phyloP scores from a whole-genome alignment of 2,113 vertebrate genomes.

The Neolamprologus sp. region DNA sequence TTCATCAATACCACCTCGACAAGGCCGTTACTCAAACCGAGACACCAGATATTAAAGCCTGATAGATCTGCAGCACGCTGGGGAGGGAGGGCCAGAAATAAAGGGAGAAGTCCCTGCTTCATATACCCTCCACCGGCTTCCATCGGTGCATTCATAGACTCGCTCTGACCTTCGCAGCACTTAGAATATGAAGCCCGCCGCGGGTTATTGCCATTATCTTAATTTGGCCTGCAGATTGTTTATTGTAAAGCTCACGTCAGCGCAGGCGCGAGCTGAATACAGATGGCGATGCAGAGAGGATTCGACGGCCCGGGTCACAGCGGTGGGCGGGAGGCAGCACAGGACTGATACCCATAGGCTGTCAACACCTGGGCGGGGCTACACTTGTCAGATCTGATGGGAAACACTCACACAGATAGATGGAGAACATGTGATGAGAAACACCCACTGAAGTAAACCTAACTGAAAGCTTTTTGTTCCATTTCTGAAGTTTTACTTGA shows the following conservation, averaged over 20 bases:
- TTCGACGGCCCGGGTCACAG: background rate
- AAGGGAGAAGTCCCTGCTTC: constrained; percentile 9
- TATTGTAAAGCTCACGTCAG: constrained; percentile 59
- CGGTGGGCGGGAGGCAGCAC: background rate
- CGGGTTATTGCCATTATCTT: constrained; percentile 71
- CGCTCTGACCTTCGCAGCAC: constrained; percentile 72
- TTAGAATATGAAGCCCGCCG: constrained; percentile 70
- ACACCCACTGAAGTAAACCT: background rate
- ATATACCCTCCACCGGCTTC: constrained; percentile 17
- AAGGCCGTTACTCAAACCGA: constrained; percentile 73
- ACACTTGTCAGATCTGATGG: background rate
- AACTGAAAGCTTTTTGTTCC: background rate
- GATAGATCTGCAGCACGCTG: constrained; percentile 62
- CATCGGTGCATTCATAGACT: constrained; percentile 50
- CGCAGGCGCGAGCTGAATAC: constrained; percentile 47
- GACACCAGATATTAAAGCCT: constrained; percentile 73
- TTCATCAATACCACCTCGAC: constrained; percentile 73
- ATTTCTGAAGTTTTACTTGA: background rate
- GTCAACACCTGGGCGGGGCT: background rate
- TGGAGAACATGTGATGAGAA: background rate
- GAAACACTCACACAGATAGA: background rate
- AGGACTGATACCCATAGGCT: background rate
- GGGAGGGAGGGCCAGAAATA: background rate
- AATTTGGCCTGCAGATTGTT: constrained; percentile 70
- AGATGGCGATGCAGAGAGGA: constrained; percentile 22